A percentile compares a stretch with the other conserved stretches of the same genome.
phyloP scores from a whole-genome alignment of 2,797 vertebrate species.

The Gallinago stenura region DNA sequence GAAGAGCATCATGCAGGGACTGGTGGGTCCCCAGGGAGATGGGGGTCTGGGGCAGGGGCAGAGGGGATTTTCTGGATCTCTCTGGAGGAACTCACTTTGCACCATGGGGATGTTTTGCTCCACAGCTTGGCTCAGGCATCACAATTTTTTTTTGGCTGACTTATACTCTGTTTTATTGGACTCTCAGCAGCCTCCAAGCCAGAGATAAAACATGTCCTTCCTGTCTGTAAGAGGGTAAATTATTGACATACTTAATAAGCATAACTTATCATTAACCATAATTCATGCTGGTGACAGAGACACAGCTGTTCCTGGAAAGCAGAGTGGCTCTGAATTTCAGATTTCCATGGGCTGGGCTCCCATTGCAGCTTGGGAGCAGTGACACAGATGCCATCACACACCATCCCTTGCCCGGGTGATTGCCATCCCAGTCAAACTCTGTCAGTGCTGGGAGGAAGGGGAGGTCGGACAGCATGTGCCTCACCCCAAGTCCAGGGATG shows the following conservation, averaged over 20 bases:
- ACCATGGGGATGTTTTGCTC: accelerated
- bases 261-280: slow-evolving; percentile 22
- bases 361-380: accelerated
- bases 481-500: background rate
- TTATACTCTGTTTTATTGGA: background rate
- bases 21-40: background rate
- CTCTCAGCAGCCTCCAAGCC: background rate
- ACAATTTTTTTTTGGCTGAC: background rate
- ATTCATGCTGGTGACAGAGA: background rate
- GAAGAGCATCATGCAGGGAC: accelerated
- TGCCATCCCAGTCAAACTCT: background rate
- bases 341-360: background rate
- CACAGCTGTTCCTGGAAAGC: slow-evolving; percentile 44
- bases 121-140: accelerated
- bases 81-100: background rate
- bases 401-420: accelerated
- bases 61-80: background rate
- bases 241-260: slow-evolving; percentile 34
- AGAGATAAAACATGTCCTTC: background rate
- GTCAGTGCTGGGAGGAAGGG: background rate
- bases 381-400: accelerated
- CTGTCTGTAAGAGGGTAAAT: background rate
- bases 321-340: background rate
- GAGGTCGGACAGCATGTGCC: accelerated
- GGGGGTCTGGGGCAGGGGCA: background rate